Percentiles rank a stretch among this genome's conserved stretches.
Conservation (phyloP, 2,113 vertebrate genomes). For the Pangasianodon hypophthalmus region DNA sequence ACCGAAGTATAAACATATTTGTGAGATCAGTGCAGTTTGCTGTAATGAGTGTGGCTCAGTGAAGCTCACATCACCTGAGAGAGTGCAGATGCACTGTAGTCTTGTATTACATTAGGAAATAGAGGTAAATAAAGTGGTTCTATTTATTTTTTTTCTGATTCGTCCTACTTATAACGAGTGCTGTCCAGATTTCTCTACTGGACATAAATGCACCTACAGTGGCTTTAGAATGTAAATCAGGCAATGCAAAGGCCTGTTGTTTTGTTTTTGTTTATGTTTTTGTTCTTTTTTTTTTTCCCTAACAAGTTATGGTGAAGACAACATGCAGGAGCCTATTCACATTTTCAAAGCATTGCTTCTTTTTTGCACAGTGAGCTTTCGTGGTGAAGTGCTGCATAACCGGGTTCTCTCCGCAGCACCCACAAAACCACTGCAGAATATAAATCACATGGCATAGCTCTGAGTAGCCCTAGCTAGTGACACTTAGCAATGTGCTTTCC, state of each 20-base stretch:
- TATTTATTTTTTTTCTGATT: constrained; percentile 64
- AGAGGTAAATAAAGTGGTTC: constrained; percentile 14
- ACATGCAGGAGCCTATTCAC: background rate
- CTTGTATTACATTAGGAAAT: constrained; percentile 61
- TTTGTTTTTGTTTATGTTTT: constrained; percentile 62
- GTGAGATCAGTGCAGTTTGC: background rate
- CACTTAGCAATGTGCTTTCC: background rate
- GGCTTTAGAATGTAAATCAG: constrained; percentile 94
- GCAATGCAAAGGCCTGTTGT: constrained; percentile 75
- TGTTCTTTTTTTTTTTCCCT: constrained; percentile 58
- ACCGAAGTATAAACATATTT: background rate
- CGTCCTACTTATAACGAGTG: constrained; percentile 63
- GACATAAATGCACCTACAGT: constrained; percentile 78
- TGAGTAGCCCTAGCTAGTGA: constrained; percentile 19
- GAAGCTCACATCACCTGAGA: constrained; percentile 60
- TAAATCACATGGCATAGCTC: constrained; percentile 13
- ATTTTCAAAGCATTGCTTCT: background rate
- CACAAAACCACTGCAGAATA: constrained; percentile 3
- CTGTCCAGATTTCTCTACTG: constrained; percentile 65
- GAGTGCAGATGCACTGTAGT: constrained; percentile 60
- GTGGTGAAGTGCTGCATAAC: constrained; percentile 34
- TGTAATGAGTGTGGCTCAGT: constrained; percentile 36
- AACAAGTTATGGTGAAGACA: background rate
- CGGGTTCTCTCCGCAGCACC: constrained; percentile 4
- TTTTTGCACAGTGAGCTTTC: constrained; percentile 2